Evolutionary conservation across 37 sponge, comb jelly and placozoan species (phyloP).

Genomic region (Mnemiopsis leidyi): DNA sequence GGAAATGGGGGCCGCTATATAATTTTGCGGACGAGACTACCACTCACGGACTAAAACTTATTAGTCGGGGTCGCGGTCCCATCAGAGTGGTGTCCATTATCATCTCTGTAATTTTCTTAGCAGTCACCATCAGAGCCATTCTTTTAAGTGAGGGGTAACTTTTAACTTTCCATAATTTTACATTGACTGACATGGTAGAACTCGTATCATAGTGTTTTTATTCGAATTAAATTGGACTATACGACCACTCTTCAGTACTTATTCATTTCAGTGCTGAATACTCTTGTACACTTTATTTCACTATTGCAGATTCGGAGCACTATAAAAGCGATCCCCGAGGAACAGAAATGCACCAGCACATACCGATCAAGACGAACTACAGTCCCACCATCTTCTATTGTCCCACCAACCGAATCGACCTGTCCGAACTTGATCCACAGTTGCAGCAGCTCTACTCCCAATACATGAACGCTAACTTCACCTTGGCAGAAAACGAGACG

Average conservation of each 20-base stretch:
- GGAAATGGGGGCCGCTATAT: not conserved
- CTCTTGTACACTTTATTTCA: too few relatives aligned
- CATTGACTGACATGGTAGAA: too few relatives aligned
- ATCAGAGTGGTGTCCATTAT: not conserved
- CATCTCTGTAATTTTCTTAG: not conserved
- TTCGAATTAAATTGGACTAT: too few relatives aligned
- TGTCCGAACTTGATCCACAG: not conserved
- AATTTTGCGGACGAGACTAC: constrained; percentile 21
- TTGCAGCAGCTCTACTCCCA: not conserved
- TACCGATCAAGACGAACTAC: not conserved
- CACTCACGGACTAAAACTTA: not conserved
- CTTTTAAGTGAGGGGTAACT: too few relatives aligned
- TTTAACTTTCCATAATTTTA: too few relatives aligned
- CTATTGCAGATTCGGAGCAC: not conserved
- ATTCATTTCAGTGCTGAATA: too few relatives aligned
- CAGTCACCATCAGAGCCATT: not conserved
- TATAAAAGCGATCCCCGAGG: not conserved
- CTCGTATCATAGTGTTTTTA: too few relatives aligned
- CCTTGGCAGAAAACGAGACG: not conserved
- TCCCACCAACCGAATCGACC: not conserved
- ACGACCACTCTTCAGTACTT: too few relatives aligned
- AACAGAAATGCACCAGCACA: not conserved
- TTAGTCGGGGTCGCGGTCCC: not conserved
- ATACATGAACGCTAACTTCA: not conserved
- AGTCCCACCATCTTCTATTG: not conserved